Evolutionary conservation across 2,113 vertebrate genomes (phyloP).

Genomic region (Sterrhoptilus dennistouni): DNA sequence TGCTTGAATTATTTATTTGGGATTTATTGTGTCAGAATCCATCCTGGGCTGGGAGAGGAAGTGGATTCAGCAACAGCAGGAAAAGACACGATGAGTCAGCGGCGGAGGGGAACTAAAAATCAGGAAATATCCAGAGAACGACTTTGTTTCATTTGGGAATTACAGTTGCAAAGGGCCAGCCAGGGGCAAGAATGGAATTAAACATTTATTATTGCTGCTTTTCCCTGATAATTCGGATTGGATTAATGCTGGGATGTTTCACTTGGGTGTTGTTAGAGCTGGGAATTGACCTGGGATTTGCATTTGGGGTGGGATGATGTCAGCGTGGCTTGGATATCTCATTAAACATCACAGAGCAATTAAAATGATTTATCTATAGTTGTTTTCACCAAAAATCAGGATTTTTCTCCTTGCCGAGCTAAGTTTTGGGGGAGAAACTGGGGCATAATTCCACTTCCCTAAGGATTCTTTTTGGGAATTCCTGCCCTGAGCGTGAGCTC

Average conservation of each 20-base stretch:
- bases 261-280: not conserved
- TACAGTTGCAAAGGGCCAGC: not conserved
- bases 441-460: not conserved
- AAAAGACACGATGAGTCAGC: constrained; percentile 51
- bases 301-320: not conserved
- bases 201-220: not conserved
- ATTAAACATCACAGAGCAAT: not conserved
- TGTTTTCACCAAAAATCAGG: not conserved
- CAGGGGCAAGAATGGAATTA: not conserved
- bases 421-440: fast-evolving
- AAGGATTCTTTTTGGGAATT: not conserved
- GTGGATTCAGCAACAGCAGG: constrained; percentile 19
- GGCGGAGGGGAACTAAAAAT: constrained; percentile 10
- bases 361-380: not conserved
- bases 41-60: not conserved
- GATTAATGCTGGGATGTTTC: not conserved
- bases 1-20: not conserved
- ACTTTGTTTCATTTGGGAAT: not conserved
- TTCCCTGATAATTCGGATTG: not conserved
- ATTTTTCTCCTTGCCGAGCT: not conserved
- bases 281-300: not conserved
- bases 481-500: fast-evolving
- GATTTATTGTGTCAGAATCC: not conserved
- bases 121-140: not conserved
- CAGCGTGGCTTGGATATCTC: not conserved